These are phyloP conservation scores for Spizella passerina DNA, from an alignment of 2,797 vertebrate genomes.

Conservation along the genomic window DNA sequence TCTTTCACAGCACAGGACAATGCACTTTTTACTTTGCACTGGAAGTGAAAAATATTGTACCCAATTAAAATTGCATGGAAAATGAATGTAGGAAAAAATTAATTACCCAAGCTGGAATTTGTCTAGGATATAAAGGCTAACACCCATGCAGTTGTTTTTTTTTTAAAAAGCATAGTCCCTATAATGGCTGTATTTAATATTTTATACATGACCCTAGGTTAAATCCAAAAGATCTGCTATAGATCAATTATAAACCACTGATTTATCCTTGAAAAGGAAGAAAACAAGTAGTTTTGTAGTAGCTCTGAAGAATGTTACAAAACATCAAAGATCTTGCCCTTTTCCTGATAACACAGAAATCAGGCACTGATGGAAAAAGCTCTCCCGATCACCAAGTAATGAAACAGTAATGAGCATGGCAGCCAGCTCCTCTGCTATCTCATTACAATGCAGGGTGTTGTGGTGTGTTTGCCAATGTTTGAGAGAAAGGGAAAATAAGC, in stretches of 20 bases:
- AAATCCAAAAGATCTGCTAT: constrained; percentile 29
- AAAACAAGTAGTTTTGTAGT: constrained; percentile 56
- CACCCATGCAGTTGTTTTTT: background rate
- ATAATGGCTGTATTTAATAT: constrained; percentile 56
- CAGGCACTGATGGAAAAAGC: constrained; percentile 11
- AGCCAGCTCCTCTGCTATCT: background rate
- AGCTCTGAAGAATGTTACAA: background rate
- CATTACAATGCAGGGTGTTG: background rate
- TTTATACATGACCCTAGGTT: constrained; percentile 57
- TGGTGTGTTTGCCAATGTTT: background rate
- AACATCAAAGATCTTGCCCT: constrained; percentile 54
- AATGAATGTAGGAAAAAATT: constrained; percentile 28
- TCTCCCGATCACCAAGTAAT: constrained; percentile 9
- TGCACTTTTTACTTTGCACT: background rate
- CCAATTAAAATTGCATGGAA: constrained; percentile 47
- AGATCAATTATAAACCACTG: constrained; percentile 50
- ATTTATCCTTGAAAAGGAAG: constrained; percentile 19
- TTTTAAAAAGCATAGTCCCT: background rate
- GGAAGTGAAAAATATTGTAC: background rate
- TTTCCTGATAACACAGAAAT: constrained; percentile 38
- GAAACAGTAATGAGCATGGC: constrained; percentile 46
- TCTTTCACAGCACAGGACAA: background rate
- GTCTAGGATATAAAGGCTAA: constrained; percentile 4
- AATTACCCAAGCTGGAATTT: constrained; percentile 54
- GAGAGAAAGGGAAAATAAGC: background rate